Conservation (phyloP, 2,797 vertebrate species). For the Euthynnus affinis region DNA sequence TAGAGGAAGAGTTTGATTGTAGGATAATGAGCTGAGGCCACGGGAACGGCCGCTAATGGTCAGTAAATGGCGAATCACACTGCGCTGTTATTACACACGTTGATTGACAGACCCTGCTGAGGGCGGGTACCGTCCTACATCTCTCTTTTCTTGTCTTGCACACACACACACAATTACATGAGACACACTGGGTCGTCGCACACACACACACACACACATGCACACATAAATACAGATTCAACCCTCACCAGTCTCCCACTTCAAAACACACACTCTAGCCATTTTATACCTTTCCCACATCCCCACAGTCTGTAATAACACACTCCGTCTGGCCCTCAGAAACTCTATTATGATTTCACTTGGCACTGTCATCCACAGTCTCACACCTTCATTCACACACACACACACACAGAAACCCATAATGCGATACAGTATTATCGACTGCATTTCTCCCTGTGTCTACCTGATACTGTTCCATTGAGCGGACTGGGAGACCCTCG, state of each 20-base stretch:
- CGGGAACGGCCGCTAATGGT: slow-evolving; percentile 22
- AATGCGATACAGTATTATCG: slow-evolving; percentile 70
- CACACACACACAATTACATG: slow-evolving; percentile 18
- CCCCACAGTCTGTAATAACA: slow-evolving; percentile 71
- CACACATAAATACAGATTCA: not conserved
- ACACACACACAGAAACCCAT: slow-evolving; percentile 60
- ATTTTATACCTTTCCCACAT: slow-evolving; percentile 52
- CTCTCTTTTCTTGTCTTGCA: slow-evolving; percentile 51
- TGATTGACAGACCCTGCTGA: slow-evolving; percentile 52
- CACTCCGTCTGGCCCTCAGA: slow-evolving; percentile 69
- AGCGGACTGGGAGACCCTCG: slow-evolving; percentile 52
- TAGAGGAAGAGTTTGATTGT: slow-evolving; percentile 29
- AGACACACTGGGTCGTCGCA: slow-evolving; percentile 20
- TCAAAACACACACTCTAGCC: slow-evolving; percentile 62
- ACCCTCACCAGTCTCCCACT: slow-evolving; percentile 12
- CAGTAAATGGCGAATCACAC: slow-evolving; percentile 33
- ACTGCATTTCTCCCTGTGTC: slow-evolving; percentile 66
- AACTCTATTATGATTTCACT: slow-evolving; percentile 78
- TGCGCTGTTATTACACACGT: slow-evolving; percentile 8
- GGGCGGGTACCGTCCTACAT: slow-evolving; percentile 44
- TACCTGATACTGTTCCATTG: slow-evolving; percentile 72
- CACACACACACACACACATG: slow-evolving; percentile 1
- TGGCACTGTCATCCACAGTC: slow-evolving; percentile 61
- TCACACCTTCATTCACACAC: slow-evolving; percentile 63
- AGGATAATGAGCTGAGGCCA: slow-evolving; percentile 25